Evolutionary conservation across 2,113 vertebrate genomes (phyloP).

Genomic region (Sylvia atricapilla): DNA sequence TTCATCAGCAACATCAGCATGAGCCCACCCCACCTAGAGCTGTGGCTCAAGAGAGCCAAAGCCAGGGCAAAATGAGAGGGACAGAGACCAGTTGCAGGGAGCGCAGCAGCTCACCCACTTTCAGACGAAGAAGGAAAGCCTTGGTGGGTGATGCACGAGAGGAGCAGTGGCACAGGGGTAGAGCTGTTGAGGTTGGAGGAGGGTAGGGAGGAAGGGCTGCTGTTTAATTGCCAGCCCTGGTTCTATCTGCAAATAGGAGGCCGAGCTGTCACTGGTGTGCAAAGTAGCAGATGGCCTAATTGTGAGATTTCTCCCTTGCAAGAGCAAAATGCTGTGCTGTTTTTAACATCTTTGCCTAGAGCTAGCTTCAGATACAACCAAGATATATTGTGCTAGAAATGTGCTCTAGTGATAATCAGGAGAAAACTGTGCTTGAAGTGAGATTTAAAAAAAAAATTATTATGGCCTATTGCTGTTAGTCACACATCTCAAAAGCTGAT

Average conservation of each 20-base stretch:
- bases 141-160: neutral
- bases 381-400: conserved; percentile 11
- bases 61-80: neutral
- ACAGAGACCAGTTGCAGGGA: neutral
- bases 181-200: neutral
- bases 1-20: neutral
- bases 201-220: neutral
- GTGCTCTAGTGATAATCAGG: conserved; percentile 11
- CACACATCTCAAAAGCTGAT: conserved; percentile 24
- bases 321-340: conserved; percentile 32
- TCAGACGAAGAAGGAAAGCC: neutral
- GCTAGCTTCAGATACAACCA: conserved; percentile 13
- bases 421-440: conserved; percentile 36
- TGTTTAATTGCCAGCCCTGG: neutral
- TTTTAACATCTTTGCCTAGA: conserved; percentile 47
- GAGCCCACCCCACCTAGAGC: neutral
- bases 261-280: neutral
- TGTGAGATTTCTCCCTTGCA: conserved; percentile 39
- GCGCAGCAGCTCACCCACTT: rapidly evolving
- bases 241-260: neutral
- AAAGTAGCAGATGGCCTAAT: conserved; percentile 61
- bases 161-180: neutral
- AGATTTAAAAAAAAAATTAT: conserved; percentile 37
- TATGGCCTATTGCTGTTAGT: conserved; percentile 20
- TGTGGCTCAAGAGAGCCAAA: neutral